Evolutionary conservation across 2,888 invertebrate genomes (phyloP).

Genomic region (Ormyrus pomaceus): DNA sequence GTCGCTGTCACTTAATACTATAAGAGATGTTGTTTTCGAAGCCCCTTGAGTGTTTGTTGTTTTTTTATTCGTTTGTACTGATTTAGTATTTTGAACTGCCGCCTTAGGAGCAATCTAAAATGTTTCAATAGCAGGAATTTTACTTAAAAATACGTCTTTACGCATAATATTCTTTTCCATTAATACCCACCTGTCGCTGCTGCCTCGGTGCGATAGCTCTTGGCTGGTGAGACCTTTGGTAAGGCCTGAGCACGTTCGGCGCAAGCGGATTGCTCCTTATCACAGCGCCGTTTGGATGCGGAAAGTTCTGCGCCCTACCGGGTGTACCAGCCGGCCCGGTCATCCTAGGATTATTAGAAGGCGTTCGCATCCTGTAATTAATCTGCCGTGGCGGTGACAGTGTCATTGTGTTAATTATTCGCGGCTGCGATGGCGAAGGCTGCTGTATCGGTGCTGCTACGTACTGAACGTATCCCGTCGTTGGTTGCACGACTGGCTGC

Average conservation of each 20-base stretch:
- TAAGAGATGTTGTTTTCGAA: slow-evolving; percentile 67
- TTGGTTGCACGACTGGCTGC: slow-evolving; percentile 49
- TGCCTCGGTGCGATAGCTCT: slow-evolving; percentile 23
- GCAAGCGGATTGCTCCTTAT: slow-evolving; percentile 58
- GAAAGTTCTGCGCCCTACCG: slow-evolving; percentile 39
- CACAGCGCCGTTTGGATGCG: slow-evolving; percentile 62
- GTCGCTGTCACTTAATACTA: slow-evolving; percentile 72
- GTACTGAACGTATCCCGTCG: slow-evolving; percentile 59
- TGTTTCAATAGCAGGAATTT: not conserved
- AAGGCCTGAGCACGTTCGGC: slow-evolving; percentile 46
- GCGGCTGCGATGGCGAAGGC: slow-evolving; percentile 11
- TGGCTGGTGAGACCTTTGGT: slow-evolving; percentile 26
- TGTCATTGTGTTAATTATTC: slow-evolving; percentile 50
- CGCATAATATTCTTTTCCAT: not conserved
- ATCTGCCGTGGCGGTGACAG: slow-evolving; percentile 48
- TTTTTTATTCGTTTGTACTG: too few relatives aligned
- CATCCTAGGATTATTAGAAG: too few relatives aligned
- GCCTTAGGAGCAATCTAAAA: not conserved
- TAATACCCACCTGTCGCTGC: slow-evolving; percentile 39
- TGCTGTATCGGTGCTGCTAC: slow-evolving; percentile 28
- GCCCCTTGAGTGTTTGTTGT: too few relatives aligned
- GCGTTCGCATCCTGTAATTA: slow-evolving; percentile 33
- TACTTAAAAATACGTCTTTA: not conserved
- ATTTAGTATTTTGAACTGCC: not conserved
- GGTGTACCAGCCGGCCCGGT: not conserved